phyloP scores from a whole-genome alignment of 1,140 invertebrate genomes.

The Eueides isabella region DNA sequence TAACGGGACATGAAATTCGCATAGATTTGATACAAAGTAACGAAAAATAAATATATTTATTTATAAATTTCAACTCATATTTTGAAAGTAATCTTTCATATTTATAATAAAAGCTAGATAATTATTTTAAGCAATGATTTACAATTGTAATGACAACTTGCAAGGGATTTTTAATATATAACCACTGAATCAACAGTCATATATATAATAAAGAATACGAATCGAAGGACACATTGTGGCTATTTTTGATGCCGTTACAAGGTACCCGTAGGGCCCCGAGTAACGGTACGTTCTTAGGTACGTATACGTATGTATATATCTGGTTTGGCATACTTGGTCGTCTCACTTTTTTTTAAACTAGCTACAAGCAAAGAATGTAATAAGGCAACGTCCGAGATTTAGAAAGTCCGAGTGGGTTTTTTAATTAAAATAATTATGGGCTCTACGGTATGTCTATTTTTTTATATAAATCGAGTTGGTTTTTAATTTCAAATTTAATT shows the following conservation, averaged over 20 bases:
- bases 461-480: neutral
- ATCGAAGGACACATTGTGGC: conserved; percentile 25
- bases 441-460: neutral
- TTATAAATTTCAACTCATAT: neutral
- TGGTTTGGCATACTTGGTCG: conserved; percentile 37
- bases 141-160: neutral
- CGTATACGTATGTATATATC: conserved; percentile 22
- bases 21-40: conserved; percentile 5
- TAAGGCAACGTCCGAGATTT: conserved; percentile 34
- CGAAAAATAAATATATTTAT: neutral
- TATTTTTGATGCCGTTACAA: conserved; percentile 42
- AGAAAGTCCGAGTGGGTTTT: conserved; percentile 12
- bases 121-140: neutral
- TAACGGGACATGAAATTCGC: conserved; percentile 1
- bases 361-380: conserved; percentile 30
- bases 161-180: neutral
- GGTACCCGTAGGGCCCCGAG: conserved; percentile 49
- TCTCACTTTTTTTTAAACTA: conserved; percentile 34
- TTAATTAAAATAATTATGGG: conserved; percentile 17
- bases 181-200: neutral
- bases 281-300: conserved; percentile 40
- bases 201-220: neutral
- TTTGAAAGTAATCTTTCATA: neutral
- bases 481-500: neutral
- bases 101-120: neutral